These are phyloP conservation scores for Lerema accius DNA, from an alignment of 1,140 invertebrate species.

Conservation along the genomic window DNA sequence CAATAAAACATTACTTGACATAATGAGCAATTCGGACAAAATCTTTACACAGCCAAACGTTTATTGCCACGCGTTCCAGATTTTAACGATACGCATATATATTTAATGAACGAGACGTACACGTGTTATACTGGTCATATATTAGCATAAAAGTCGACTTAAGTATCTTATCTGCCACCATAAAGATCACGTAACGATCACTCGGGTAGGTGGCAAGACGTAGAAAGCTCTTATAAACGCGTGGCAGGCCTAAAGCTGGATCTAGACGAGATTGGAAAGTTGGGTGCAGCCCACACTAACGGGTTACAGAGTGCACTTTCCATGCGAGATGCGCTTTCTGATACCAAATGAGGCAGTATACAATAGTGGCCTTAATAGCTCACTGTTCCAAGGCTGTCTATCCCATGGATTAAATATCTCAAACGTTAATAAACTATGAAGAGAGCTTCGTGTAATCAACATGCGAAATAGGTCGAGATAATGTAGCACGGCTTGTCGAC, in stretches of 20 bases:
- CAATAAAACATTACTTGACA: too few species aligned
- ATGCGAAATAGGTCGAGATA: slow-evolving; percentile 5
- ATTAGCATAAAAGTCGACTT: slow-evolving; percentile 8
- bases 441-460: slow-evolving; percentile 8
- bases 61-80: too few species aligned
- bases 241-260: slow-evolving; percentile 42
- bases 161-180: slow-evolving; percentile 9
- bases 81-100: too few species aligned
- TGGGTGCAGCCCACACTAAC: slow-evolving; percentile 59
- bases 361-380: slow-evolving; percentile 40
- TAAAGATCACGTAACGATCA: slow-evolving; percentile 21
- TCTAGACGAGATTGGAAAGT: slow-evolving; percentile 67
- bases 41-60: too few species aligned
- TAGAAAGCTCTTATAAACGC: slow-evolving; percentile 67
- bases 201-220: slow-evolving; percentile 28
- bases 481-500: background rate
- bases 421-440: slow-evolving; percentile 6
- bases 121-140: background rate
- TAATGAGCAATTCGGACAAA: too few species aligned
- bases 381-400: background rate
- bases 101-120: too few species aligned
- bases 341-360: slow-evolving; percentile 53
- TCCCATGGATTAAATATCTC: background rate
- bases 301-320: slow-evolving; percentile 60
- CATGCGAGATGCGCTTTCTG: slow-evolving; percentile 67